Conservation (phyloP, 2,888 invertebrate genomes). For the Tiphia femorata region DNA sequence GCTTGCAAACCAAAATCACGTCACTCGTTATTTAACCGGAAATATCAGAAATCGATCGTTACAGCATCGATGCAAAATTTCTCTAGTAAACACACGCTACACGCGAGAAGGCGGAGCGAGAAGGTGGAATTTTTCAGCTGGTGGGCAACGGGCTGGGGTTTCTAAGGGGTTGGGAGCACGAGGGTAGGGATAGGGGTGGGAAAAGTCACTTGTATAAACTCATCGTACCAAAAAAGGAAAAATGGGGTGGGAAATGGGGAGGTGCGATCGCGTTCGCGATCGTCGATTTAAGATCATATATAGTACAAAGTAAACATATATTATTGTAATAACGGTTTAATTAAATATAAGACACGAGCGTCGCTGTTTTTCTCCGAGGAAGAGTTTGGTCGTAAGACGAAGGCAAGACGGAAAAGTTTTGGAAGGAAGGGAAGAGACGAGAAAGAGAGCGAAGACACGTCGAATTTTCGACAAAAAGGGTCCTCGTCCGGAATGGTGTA, state of each 20-base stretch:
- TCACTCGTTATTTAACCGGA: too few relatives aligned
- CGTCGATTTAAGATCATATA: slow-evolving; percentile 67
- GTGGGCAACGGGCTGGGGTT: too few relatives aligned
- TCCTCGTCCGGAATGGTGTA: slow-evolving; percentile 25
- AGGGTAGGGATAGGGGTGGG: too few relatives aligned
- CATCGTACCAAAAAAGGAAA: slow-evolving; percentile 54
- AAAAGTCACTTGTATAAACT: slow-evolving; percentile 52
- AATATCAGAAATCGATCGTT: too few relatives aligned
- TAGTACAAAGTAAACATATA: slow-evolving; percentile 69
- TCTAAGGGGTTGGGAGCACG: too few relatives aligned
- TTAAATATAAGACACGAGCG: slow-evolving; percentile 42
- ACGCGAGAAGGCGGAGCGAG: too few relatives aligned
- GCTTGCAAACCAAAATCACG: too few relatives aligned
- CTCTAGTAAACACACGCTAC: too few relatives aligned
- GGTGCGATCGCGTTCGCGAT: slow-evolving; percentile 47
- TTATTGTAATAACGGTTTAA: slow-evolving; percentile 64
- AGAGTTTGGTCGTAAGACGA: not conserved
- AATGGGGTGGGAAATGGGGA: slow-evolving; percentile 8
- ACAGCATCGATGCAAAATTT: too few relatives aligned
- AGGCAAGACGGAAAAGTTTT: slow-evolving; percentile 8
- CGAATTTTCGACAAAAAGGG: slow-evolving; percentile 2
- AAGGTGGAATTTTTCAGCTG: too few relatives aligned
- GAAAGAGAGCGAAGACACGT: slow-evolving; percentile 13
- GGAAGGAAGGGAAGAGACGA: not conserved
- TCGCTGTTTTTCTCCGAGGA: slow-evolving; percentile 31